Evolutionary conservation across 2,888 invertebrate genomes (phyloP).

Genomic region (Rotaria sp.): DNA sequence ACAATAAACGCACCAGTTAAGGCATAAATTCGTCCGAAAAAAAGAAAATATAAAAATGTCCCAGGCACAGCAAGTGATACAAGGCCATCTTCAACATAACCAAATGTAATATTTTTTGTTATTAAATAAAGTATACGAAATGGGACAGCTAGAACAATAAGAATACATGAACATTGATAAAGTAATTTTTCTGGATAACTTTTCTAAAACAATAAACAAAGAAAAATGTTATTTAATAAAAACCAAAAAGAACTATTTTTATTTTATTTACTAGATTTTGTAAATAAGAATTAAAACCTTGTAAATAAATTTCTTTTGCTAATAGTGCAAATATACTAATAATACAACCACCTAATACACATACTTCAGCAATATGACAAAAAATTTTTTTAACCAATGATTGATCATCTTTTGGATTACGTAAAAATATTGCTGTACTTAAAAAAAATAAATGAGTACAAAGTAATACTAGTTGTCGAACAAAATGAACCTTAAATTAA

Average conservation of each 20-base stretch:
- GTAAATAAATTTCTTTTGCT: conserved; percentile 85
- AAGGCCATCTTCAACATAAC: conserved; percentile 71
- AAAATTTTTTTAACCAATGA: conserved; percentile 42
- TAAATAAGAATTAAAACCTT: conserved; percentile 78
- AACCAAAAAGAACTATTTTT: background rate
- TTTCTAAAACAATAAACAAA: conserved; percentile 62
- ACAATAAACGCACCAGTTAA: conserved; percentile 96
- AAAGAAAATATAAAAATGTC: conserved; percentile 93
- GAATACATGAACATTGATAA: conserved; percentile 79
- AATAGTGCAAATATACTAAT: conserved; percentile 79
- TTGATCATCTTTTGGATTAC: conserved; percentile 66
- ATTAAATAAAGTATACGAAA: conserved; percentile 60
- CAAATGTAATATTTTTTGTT: conserved; percentile 52
- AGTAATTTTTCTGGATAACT: conserved; percentile 89
- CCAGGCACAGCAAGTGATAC: conserved; percentile 85
- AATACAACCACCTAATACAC: conserved; percentile 75
- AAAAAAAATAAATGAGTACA: conserved; percentile 77
- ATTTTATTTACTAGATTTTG: conserved; percentile 70
- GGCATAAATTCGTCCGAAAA: conserved; percentile 89
- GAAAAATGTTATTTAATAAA: conserved; percentile 41
- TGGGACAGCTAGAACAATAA: conserved; percentile 80
- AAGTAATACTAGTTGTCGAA: conserved; percentile 79
- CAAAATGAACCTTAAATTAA: conserved; percentile 71
- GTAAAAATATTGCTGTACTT: conserved; percentile 79
- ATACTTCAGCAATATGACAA: conserved; percentile 73